Evolutionary conservation across 2,797 vertebrate genomes (phyloP), one percentile per base, ranked within the genome.

Genomic region (Liparis tanakae): DNA sequence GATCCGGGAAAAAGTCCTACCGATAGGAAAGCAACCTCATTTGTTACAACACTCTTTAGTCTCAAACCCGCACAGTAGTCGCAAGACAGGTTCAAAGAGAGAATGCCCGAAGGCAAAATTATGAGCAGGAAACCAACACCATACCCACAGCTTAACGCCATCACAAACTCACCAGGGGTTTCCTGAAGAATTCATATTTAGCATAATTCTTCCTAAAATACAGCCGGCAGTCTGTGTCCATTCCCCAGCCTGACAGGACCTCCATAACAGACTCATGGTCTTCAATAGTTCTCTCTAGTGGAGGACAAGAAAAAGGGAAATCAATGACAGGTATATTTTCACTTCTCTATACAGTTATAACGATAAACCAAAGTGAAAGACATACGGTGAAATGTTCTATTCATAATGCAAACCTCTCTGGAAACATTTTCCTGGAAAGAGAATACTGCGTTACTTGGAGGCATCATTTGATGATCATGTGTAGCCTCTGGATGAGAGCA

Each of bases 121-220:
- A 51, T 20, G 13, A 34, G 9, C 3, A 18, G 30, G 12, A 63
- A 22, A 17, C 8, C n/a, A 59, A 33, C 7, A 48, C 30, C 20
- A 46, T 41, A 68, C 43, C 20, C 13, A 25, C 7, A 53, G 36
- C 48, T 57, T 7, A 46, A 8, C 5, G 5, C 14, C 1, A 41
- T 56, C 9, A 39, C 43, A 33, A 51, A 86, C 96, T 96, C 94
- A 99, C 98, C 96, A 96, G 83, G 37, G 98, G 97, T 82, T 95
- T 98, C 94, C 96, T 98, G 95, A 99, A 99, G 93, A 99, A 99
- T 81, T 99, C 97, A 85, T 99, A 99, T 92, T 99, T 99, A 80
- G 96, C 96, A 86, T 96, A 98, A 91, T 99, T 97, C 94, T 99
- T 99, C 87, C 97, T 96, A 91, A 99, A 97, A 90, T 94, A 97